Evolutionary conservation across 2,113 vertebrate species (phyloP), one percentile per base, ranked within the genome.

Genomic region (Azemiops feae): DNA sequence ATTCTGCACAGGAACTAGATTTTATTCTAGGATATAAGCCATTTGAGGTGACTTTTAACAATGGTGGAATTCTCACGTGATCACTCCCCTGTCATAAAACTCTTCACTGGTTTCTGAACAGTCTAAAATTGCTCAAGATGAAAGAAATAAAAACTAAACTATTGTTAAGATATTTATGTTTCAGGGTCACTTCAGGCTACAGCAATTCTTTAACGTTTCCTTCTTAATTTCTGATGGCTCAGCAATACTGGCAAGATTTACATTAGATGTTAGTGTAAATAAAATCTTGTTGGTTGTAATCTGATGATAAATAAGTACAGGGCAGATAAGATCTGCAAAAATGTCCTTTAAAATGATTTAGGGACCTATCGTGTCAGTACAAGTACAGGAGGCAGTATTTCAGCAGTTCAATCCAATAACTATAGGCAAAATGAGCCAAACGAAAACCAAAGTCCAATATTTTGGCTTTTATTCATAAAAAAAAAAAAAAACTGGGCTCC

Each of bases 401-500:
- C 23, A 69, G 4, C 11, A 45, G 18, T 34, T 43, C 47, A 27
- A 5, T 88, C 20, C 10, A 58, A 54, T 53, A 64, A 16, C 86
- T 2, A 5, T 91, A 20, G n/a, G 27, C 20, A 3, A 92, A 93
- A 92, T 14, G 16, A 43, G n/a, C 30, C 4, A 45, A 0, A 0
- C 8, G 47, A 50, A 50, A 50, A 9, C 47, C 47, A 50, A 50
- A 50, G 1, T 50, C 47, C 8, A 47, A 34, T 8, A 5, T 23
- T 87, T 18, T 20, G 90, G 60, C 87, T 0, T 0, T 0, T 27
- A 10, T 16, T 20, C 12, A 14, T 55, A 2, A 85, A 50, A 50
- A 89, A 50, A n/a, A n/a, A n/a, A n/a, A 9, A 50, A 10, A 2
- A n/a, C 55, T 85, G 58, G 23, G 43, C 43, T 39, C 45, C 0